Evolutionary conservation across 2,888 invertebrate genomes (phyloP), one percentile per base, ranked within the genome.

Genomic region (Helleia helle): DNA sequence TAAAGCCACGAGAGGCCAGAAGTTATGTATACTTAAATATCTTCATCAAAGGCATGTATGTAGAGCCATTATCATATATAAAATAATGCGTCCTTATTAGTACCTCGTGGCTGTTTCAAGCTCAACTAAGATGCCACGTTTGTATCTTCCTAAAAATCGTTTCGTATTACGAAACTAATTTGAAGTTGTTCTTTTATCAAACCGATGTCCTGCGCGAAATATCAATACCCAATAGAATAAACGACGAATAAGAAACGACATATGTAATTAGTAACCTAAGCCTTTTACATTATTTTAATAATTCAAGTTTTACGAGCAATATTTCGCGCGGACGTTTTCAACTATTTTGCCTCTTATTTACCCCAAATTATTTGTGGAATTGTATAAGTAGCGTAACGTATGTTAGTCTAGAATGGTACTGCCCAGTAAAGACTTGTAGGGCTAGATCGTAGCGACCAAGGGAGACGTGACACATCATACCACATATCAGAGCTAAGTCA

Each of bases 391-490:
- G 39, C 11, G 30, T 39, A 30, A 36, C 13, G 22, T 36, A 13
- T 22, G 13, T 22, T 34, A 34, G 14, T 22, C 18, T 40, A 36
- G 37, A 25, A 26, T 13, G 14, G 30, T 24, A 59, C 54, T 55
- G 57, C 56, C 56, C 56, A 56, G 49, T 55, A 17, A 49, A 55
- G 59, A 58, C 57, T 64, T 49, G 54, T 49, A 53, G 45, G 45
- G 58, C 48, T 49, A 61, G 56, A 41, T 50, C 59, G 62, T 56
- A 61, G 62, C 59, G 80, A 81, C 81, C 79, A 80, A 81, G 55
- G 60, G 55, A 62, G 60, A 79, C 76, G 71, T 71, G 62, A 80
- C 83, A 83, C 83, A 83, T 83, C 83, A 83, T 69, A 54, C 70
- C 70, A 83, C 83, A 83, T 83, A 83, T 83, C 83, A 83, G 66